phyloP scores from a whole-genome alignment of 2,797 vertebrate species.

The Enteromius treurensis region DNA sequence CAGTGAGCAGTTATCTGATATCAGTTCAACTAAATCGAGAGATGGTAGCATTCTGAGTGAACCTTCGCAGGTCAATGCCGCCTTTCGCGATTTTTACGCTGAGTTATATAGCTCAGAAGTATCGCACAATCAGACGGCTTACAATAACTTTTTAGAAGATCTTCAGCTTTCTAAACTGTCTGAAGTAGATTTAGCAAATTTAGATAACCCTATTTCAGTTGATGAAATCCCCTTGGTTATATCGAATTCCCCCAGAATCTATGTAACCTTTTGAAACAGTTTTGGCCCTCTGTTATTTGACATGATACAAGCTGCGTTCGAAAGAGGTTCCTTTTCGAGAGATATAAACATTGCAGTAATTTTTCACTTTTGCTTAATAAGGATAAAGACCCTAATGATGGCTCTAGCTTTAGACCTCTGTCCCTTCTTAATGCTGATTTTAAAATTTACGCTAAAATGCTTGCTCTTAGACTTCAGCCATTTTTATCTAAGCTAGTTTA shows the following conservation, averaged over 20 bases:
- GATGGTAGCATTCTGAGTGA: no score
- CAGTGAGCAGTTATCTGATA: no score
- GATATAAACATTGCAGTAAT: slow-evolving; percentile 22
- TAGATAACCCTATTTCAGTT: background rate
- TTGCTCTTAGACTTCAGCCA: slow-evolving; percentile 7
- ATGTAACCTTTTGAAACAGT: background rate
- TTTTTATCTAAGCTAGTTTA: slow-evolving; percentile 11
- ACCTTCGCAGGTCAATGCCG: no score
- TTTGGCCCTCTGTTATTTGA: slow-evolving; percentile 7
- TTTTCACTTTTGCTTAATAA: slow-evolving; percentile 22
- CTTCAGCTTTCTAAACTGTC: background rate
- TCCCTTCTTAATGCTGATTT: slow-evolving; percentile 22
- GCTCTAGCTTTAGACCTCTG: background rate
- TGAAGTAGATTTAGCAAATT: background rate
- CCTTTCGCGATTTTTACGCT: no score
- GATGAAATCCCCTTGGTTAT: slow-evolving; percentile 1
- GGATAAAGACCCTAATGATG: slow-evolving; percentile 3
- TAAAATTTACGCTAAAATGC: slow-evolving; percentile 25
- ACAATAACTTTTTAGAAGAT: no score
- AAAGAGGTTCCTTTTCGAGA: slow-evolving; percentile 22
- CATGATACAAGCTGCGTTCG: slow-evolving; percentile 7
- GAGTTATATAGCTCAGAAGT: no score
- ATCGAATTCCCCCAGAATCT: slow-evolving; percentile 10
- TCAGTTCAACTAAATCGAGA: no score
- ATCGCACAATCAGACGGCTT: no score